Conservation (phyloP, 2,113 vertebrate genomes). For the Recurvirostra avosetta region DNA sequence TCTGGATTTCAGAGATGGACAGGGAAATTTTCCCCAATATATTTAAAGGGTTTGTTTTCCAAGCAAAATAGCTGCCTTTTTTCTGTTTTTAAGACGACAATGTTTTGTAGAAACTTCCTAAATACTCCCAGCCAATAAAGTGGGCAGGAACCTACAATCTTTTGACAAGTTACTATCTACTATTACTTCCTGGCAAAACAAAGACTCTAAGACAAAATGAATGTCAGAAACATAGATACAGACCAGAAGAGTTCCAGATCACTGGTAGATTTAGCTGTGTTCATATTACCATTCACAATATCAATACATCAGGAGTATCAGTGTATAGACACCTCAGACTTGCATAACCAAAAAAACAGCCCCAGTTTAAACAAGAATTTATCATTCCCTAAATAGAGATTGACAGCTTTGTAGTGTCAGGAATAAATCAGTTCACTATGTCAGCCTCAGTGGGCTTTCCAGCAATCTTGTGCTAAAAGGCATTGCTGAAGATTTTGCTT, state of each 20-base stretch:
- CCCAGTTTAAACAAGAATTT: not conserved
- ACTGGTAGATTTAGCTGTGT: not conserved
- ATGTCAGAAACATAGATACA: not conserved
- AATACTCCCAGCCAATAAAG: not conserved
- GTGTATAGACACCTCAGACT: not conserved
- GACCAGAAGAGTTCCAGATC: not conserved
- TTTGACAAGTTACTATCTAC: not conserved
- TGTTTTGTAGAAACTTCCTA: not conserved
- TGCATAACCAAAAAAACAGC: not conserved
- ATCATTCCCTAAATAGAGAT: not conserved
- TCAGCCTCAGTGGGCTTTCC: not conserved
- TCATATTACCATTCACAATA: not conserved
- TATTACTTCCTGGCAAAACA: not conserved
- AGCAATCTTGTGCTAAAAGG: not conserved
- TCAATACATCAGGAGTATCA: not conserved
- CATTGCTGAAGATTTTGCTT: not conserved
- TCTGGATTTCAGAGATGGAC: not conserved
- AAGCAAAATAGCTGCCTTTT: not conserved
- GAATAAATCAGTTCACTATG: not conserved
- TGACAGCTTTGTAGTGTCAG: not conserved
- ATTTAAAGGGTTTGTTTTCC: not conserved
- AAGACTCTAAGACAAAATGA: not conserved
- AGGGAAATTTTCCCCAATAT: not conserved
- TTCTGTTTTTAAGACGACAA: not conserved
- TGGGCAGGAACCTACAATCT: not conserved